Conservation (phyloP, 2,797 vertebrate genomes). For the Falco naumanni region DNA sequence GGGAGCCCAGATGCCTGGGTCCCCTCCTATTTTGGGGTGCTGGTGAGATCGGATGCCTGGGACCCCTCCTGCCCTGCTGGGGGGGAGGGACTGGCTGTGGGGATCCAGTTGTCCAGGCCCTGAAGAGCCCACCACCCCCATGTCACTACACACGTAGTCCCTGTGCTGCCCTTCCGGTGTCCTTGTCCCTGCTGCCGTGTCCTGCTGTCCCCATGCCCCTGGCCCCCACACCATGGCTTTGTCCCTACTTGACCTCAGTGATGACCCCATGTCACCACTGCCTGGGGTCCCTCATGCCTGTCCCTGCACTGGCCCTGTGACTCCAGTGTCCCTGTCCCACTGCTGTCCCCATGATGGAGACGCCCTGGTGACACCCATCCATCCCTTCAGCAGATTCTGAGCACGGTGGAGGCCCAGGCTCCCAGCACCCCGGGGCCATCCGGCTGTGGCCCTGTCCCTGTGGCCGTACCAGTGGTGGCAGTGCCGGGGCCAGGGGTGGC, state of each 20-base stretch:
- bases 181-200: neutral
- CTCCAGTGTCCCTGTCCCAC: neutral
- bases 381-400: constrained; percentile 95
- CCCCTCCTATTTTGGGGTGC: too few species aligned
- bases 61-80: too few species aligned
- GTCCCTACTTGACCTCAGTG: too few species aligned
- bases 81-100: neutral
- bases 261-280: too few species aligned
- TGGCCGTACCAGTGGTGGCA: neutral
- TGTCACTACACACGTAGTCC: neutral
- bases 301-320: too few species aligned
- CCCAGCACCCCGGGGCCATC: constrained; percentile 84
- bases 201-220: neutral
- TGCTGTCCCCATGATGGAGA: neutral
- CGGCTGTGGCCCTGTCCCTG: neutral
- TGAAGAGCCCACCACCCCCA: neutral
- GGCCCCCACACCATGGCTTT: neutral
- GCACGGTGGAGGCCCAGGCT: constrained; percentile 99
- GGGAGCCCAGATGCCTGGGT: too few species aligned
- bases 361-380: neutral
- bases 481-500: constrained; percentile 57
- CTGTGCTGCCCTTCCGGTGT: too few species aligned
- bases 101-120: too few species aligned
- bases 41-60: too few species aligned
- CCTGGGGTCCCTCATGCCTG: too few species aligned